Evolutionary conservation across 2,113 vertebrate species (phyloP).

Genomic region (Pandion haliaetus): DNA sequence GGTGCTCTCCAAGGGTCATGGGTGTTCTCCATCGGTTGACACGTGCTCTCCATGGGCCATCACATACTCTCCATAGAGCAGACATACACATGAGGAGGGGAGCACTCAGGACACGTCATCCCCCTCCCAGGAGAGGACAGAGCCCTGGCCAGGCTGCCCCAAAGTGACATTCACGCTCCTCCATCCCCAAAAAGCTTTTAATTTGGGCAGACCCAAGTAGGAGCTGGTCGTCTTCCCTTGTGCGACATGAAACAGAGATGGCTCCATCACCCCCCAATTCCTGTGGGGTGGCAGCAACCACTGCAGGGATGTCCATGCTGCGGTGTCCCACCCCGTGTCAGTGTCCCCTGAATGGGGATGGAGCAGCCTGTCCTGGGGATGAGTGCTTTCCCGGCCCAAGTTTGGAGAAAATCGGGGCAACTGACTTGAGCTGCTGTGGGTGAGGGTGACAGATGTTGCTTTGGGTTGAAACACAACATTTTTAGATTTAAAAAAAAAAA

Average conservation of each 20-base stretch:
- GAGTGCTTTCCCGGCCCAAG: background rate
- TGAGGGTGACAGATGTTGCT: background rate
- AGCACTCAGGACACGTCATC: background rate
- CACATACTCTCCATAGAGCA: too few relatives aligned
- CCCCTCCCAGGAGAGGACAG: background rate
- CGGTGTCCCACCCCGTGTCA: background rate
- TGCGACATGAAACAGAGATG: background rate
- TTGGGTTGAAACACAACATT: background rate
- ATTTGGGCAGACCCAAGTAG: background rate
- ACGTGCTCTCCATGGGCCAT: background rate
- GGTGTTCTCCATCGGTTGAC: too few relatives aligned
- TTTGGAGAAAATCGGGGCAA: background rate
- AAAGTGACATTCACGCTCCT: background rate
- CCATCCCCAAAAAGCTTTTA: background rate
- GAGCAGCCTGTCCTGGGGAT: background rate
- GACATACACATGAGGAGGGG: background rate
- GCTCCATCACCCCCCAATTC: background rate
- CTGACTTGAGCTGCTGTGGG: background rate
- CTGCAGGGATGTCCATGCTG: fast-evolving
- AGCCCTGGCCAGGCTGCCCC: background rate
- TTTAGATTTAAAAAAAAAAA: background rate
- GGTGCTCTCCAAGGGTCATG: too few relatives aligned
- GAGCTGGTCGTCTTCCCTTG: background rate
- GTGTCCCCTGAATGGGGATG: fast-evolving
- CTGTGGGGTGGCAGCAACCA: background rate